These are phyloP conservation scores for Melanostigma gelatinosum DNA, from an alignment of 2,113 vertebrate species.

Conservation along the genomic window DNA sequence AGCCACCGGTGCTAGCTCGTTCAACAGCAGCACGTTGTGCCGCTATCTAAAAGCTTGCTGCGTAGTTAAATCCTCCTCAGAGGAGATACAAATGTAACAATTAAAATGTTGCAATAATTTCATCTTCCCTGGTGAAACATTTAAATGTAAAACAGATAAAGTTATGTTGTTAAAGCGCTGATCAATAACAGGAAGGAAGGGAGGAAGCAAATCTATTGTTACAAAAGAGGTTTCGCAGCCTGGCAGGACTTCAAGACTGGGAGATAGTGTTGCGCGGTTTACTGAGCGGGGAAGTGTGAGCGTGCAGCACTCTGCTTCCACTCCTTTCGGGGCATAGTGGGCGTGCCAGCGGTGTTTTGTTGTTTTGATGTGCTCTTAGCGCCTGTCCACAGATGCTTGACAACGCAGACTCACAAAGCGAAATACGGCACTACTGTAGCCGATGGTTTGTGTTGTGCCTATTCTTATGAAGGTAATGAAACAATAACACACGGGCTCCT, in stretches of 20 bases:
- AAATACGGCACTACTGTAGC: neutral
- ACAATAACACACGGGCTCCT: neutral
- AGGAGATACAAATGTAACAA: slow-evolving; percentile 73
- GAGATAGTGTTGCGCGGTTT: neutral
- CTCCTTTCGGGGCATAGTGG: neutral
- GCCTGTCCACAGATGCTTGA: no score
- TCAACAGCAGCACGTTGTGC: slow-evolving; percentile 43
- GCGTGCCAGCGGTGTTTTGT: neutral
- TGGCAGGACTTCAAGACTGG: neutral
- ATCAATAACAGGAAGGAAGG: slow-evolving; percentile 46
- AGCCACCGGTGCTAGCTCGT: slow-evolving; percentile 59
- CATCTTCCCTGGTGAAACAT: slow-evolving; percentile 63
- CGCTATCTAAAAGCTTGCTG: slow-evolving; percentile 66
- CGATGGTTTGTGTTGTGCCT: neutral
- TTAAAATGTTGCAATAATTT: slow-evolving; percentile 70
- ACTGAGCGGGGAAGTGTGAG: neutral
- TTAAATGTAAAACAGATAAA: slow-evolving; percentile 64
- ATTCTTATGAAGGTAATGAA: neutral
- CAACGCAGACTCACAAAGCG: no score
- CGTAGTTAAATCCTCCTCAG: slow-evolving; percentile 77
- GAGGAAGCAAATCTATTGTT: neutral
- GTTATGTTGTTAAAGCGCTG: slow-evolving; percentile 40
- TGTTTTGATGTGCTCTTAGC: neutral
- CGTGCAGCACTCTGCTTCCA: neutral
- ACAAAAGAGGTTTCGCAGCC: neutral